Conservation (phyloP, 64 coral and sea anemone genomes). For the Orbicella faveolata region DNA sequence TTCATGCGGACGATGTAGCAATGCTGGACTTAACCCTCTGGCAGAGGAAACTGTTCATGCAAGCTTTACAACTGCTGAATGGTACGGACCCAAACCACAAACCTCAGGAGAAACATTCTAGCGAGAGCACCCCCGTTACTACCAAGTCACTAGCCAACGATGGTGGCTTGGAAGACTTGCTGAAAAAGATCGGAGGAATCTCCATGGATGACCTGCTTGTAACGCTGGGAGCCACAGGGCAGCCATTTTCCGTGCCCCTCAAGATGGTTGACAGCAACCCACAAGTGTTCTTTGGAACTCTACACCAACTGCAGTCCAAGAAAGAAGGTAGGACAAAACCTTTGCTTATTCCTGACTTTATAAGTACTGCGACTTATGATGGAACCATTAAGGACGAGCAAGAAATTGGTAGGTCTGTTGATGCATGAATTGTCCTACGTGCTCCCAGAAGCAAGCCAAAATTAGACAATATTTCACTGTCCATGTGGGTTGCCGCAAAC, state of each 20-base stretch:
- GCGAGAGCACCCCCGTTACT: slow-evolving; percentile 23
- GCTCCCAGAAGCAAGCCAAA: slow-evolving; percentile 35
- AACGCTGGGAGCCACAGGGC: background rate
- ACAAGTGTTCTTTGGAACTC: slow-evolving; percentile 18
- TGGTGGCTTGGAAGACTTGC: slow-evolving; percentile 15
- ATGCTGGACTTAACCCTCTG: slow-evolving; percentile 13
- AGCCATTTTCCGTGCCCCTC: background rate
- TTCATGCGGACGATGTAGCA: background rate
- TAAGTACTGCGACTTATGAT: background rate
- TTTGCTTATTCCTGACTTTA: slow-evolving; percentile 33
- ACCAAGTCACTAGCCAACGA: slow-evolving; percentile 30
- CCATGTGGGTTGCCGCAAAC: slow-evolving; percentile 27
- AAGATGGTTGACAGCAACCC: slow-evolving; percentile 3
- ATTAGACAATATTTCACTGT: slow-evolving; percentile 27
- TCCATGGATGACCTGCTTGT: background rate
- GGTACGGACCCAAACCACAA: background rate
- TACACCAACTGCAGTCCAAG: slow-evolving; percentile 4
- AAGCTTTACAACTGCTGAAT: background rate
- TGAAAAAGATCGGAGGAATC: slow-evolving; percentile 11
- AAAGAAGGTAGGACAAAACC: slow-evolving; percentile 23
- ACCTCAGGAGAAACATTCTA: background rate
- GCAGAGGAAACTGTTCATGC: slow-evolving; percentile 6
- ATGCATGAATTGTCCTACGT: slow-evolving; percentile 24
- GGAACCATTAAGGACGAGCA: slow-evolving; percentile 22
- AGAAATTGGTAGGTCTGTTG: slow-evolving; percentile 9